Evolutionary conservation across 2,113 vertebrate species (phyloP).

Genomic region (Larimichthys polyactis): DNA sequence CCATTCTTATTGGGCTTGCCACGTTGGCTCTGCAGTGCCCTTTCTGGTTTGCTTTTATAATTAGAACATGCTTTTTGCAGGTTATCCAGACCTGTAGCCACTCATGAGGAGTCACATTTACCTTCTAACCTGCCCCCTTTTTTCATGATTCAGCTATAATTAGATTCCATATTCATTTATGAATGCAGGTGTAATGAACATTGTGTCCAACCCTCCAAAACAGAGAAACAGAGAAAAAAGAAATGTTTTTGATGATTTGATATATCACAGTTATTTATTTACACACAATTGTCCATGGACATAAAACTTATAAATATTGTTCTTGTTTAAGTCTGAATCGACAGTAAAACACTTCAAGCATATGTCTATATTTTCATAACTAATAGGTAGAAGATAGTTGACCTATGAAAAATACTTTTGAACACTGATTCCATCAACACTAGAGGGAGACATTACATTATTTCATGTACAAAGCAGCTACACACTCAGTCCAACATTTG

Average conservation of each 20-base stretch:
- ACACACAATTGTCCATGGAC: constrained; percentile 33
- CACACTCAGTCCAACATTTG: constrained; percentile 34
- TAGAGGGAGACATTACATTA: constrained; percentile 77
- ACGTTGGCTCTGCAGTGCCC: not conserved
- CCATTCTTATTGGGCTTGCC: not conserved
- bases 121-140: not conserved
- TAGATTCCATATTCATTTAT: not conserved
- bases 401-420: constrained; percentile 5
- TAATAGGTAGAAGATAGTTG: not conserved
- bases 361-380: not conserved
- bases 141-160: not conserved
- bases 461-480: constrained; percentile 45
- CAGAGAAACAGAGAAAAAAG: not conserved
- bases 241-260: constrained; percentile 11
- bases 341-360: constrained; percentile 14
- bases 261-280: constrained; percentile 27
- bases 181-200: not conserved
- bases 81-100: not conserved
- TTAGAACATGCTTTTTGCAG: not conserved
- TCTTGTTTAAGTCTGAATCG: constrained; percentile 16
- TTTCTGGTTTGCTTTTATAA: constrained; percentile 10
- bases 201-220: not conserved
- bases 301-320: constrained; percentile 23
- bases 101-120: not conserved
- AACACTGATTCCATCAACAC: constrained; percentile 56